Conservation (phyloP, 1,140 invertebrate genomes). For the Drosophila ogumai region DNA sequence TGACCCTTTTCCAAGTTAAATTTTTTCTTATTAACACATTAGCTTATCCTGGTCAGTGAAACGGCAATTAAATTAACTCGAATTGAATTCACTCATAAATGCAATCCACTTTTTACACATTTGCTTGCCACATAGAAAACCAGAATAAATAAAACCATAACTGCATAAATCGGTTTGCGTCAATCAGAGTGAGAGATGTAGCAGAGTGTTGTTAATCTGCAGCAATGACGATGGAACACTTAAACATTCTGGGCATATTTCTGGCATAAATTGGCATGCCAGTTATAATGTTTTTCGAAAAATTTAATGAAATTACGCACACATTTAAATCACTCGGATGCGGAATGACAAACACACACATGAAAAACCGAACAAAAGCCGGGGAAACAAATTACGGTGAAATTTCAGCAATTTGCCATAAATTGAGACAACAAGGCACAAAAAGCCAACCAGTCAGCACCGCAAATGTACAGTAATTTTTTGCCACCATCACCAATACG, state of each 20-base stretch:
- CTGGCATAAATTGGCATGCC: constrained; percentile 71
- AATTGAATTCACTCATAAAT: constrained; percentile 16
- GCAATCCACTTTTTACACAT: neutral
- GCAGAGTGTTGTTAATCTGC: constrained; percentile 11
- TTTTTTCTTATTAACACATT: neutral
- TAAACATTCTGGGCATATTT: constrained; percentile 75
- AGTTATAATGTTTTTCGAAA: constrained; percentile 56
- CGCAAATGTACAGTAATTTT: constrained; percentile 81
- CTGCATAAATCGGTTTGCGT: constrained; percentile 7
- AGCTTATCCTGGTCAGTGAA: neutral
- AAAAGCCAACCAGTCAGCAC: constrained; percentile 74
- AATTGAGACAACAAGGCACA: constrained; percentile 82
- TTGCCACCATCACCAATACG: constrained; percentile 60
- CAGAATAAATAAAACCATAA: neutral
- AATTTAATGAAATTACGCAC: constrained; percentile 72
- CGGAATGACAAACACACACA: constrained; percentile 52
- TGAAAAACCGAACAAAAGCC: constrained; percentile 53
- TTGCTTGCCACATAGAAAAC: neutral
- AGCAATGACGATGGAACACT: constrained; percentile 36
- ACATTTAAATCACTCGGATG: constrained; percentile 71
- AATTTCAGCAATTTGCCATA: constrained; percentile 83
- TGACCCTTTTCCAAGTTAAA: neutral
- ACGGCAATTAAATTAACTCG: constrained; percentile 17
- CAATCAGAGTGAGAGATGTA: constrained; percentile 23
- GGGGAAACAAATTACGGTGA: constrained; percentile 72